Percentiles rank a stretch among this genome's conserved stretches.
Conservation (phyloP, 1,140 invertebrate genomes). For the Bombus waltoni region DNA sequence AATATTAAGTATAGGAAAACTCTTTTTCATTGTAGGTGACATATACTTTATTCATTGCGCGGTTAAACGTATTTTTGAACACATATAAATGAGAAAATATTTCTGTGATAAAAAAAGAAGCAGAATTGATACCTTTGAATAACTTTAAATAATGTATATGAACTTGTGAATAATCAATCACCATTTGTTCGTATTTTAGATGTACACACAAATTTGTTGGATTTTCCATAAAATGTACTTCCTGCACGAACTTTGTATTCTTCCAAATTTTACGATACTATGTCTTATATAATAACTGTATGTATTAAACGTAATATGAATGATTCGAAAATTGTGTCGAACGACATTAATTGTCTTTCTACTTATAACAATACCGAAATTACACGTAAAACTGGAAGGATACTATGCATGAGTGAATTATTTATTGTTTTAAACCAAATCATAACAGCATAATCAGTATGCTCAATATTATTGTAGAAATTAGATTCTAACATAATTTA, state of each 20-base stretch:
- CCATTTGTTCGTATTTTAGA: neutral
- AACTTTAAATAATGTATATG: conserved; percentile 2
- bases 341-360: neutral
- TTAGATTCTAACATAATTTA: conserved; percentile 1
- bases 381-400: neutral
- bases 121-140: neutral
- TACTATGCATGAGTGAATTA: neutral
- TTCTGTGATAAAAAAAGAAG: conserved; percentile 35
- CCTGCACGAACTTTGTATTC: neutral
- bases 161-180: neutral
- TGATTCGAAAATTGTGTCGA: neutral
- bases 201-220: neutral
- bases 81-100: conserved; percentile 53
- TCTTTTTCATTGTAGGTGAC: conserved; percentile 37
- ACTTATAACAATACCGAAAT: neutral
- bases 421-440: neutral
- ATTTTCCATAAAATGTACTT: neutral
- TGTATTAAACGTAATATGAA: neutral
- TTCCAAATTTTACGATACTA: neutral
- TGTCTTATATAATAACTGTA: neutral
- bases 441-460: neutral
- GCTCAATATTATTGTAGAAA: conserved; percentile 2
- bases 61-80: neutral
- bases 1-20: conserved; percentile 45
- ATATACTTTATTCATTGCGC: neutral